Evolutionary conservation across 2,113 vertebrate species (phyloP).

Genomic region (Bombycilla garrulus): DNA sequence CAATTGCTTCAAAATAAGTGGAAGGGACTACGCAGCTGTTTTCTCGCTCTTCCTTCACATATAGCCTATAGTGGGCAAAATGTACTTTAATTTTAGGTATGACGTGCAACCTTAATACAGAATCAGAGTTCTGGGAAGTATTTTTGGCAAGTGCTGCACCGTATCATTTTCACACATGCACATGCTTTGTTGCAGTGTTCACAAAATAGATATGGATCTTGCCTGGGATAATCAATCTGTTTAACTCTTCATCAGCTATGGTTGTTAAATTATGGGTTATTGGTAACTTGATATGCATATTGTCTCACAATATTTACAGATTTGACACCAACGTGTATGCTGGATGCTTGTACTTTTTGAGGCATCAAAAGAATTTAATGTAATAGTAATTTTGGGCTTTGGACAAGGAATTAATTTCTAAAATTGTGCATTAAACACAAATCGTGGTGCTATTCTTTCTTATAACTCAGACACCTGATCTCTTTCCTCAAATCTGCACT

Average conservation of each 20-base stretch:
- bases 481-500: not conserved
- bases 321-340: fast-evolving
- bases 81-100: not conserved
- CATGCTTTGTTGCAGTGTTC: not conserved
- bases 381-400: not conserved
- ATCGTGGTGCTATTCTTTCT: not conserved
- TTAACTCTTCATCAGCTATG: not conserved
- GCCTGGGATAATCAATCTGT: not conserved
- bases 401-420: not conserved
- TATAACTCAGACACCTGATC: not conserved
- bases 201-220: not conserved
- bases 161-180: not conserved
- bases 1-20: not conserved
- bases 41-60: not conserved
- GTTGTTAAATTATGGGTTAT: not conserved
- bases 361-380: not conserved
- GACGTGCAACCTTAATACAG: not conserved
- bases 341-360: not conserved
- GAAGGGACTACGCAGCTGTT: not conserved
- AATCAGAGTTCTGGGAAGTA: not conserved
- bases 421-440: not conserved
- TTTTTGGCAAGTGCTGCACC: not conserved
- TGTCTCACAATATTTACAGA: not conserved
- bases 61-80: not conserved
- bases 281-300: not conserved